phyloP scores from a whole-genome alignment of 2,113 vertebrate genomes.

The Colaptes auratus region DNA sequence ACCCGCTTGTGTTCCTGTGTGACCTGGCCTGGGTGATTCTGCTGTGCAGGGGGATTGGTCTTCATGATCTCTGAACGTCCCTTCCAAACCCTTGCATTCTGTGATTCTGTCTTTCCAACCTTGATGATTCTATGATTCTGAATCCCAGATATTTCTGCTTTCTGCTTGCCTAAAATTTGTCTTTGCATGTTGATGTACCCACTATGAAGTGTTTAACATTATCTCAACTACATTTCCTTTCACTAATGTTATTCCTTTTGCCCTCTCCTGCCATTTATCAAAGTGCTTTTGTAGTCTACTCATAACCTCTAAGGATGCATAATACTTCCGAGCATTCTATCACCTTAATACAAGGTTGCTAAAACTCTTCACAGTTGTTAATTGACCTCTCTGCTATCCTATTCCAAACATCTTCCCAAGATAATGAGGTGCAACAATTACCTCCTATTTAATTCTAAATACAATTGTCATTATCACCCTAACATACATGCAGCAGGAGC shows the following conservation, averaged over 20 bases:
- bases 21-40: too few species aligned
- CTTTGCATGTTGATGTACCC: constrained; percentile 17
- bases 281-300: background rate
- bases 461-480: background rate
- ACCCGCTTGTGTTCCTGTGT: too few species aligned
- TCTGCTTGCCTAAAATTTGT: background rate
- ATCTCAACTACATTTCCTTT: background rate
- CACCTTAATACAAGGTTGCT: constrained; percentile 42
- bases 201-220: background rate
- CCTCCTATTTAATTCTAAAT: background rate
- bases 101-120: too few species aligned
- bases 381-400: constrained; percentile 27
- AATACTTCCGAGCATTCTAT: constrained; percentile 32
- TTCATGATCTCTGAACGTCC: too few species aligned
- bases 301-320: background rate
- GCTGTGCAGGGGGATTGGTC: too few species aligned
- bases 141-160: background rate
- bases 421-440: constrained; percentile 24
- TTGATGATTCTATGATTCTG: too few species aligned
- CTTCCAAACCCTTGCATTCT: too few species aligned
- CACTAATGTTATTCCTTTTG: constrained; percentile 21
- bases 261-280: constrained; percentile 38
- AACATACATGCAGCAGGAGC: background rate
- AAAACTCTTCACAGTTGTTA: constrained; percentile 14
- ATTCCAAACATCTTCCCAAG: constrained; percentile 27